These are phyloP conservation scores for Patella depressa DNA, from an alignment of 2,888 invertebrate species.

Conservation along the genomic window DNA sequence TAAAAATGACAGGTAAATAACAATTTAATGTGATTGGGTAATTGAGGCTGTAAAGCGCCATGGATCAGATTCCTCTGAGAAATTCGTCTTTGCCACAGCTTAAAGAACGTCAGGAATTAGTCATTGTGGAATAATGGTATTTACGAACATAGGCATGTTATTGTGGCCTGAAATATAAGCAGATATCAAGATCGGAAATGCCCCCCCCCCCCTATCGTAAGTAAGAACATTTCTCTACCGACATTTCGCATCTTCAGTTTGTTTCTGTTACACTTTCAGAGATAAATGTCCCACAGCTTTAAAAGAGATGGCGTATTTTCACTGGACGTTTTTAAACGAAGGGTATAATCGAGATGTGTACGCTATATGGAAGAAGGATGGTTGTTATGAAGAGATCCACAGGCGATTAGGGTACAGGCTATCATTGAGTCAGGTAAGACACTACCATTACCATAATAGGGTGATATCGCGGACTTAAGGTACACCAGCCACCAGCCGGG, in stretches of 20 bases:
- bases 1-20: constrained; percentile 24
- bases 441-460: too few relatives aligned
- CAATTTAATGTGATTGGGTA: neutral
- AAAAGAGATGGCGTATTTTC: constrained; percentile 33
- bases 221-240: neutral
- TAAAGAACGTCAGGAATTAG: too few relatives aligned
- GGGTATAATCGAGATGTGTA: constrained; percentile 28
- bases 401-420: constrained; percentile 33
- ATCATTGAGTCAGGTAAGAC: constrained; percentile 23
- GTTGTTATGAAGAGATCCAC: constrained; percentile 32
- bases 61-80: too few relatives aligned
- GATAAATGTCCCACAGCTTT: constrained; percentile 30
- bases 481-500: too few relatives aligned
- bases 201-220: neutral
- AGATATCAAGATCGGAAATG: neutral
- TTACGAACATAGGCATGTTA: too few relatives aligned
- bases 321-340: constrained; percentile 36
- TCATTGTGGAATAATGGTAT: too few relatives aligned
- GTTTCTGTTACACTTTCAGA: constrained; percentile 13
- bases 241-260: too few relatives aligned
- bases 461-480: too few relatives aligned
- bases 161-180: too few relatives aligned
- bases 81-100: too few relatives aligned
- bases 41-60: too few relatives aligned
- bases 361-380: constrained; percentile 27